A percentile compares a stretch with the other conserved stretches of the same genome.
Conservation (phyloP, 2,797 vertebrate genomes). For the Halcyon smyrnensis region DNA sequence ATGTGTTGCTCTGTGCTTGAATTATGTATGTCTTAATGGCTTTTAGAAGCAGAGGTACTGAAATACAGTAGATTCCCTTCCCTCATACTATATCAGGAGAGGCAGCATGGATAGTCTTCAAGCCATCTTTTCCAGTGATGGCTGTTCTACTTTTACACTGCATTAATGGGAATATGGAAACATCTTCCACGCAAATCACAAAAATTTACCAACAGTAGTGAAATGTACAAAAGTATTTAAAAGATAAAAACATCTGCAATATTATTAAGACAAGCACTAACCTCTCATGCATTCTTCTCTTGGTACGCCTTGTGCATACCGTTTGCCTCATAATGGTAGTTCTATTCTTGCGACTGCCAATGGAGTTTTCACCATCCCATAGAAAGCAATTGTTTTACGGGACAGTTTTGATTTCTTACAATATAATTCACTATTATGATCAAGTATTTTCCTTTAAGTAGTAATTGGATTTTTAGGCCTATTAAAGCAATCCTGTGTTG, state of each 20-base stretch:
- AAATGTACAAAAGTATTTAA: not conserved
- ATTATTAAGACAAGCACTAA: not conserved
- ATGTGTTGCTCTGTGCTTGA: not conserved
- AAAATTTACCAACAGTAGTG: not conserved
- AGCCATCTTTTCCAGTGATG: not conserved
- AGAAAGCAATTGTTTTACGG: not conserved
- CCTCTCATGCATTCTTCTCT: not conserved
- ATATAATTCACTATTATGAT: not conserved
- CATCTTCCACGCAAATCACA: not conserved
- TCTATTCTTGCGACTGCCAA: not conserved
- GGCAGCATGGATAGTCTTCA: not conserved
- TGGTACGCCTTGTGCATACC: not conserved
- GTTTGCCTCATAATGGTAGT: not conserved
- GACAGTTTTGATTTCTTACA: not conserved
- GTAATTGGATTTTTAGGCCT: not conserved
- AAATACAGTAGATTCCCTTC: not conserved
- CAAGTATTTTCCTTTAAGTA: not conserved
- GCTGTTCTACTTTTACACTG: not conserved
- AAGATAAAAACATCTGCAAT: not conserved
- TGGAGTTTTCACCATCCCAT: not conserved
- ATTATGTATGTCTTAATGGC: not conserved
- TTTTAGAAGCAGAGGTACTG: conserved; percentile 11
- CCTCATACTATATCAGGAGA: not conserved
- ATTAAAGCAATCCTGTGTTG: not conserved
- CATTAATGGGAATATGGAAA: conserved; percentile 43